Conservation (phyloP, 2,113 vertebrate genomes). For the Spilogale gracilis region DNA sequence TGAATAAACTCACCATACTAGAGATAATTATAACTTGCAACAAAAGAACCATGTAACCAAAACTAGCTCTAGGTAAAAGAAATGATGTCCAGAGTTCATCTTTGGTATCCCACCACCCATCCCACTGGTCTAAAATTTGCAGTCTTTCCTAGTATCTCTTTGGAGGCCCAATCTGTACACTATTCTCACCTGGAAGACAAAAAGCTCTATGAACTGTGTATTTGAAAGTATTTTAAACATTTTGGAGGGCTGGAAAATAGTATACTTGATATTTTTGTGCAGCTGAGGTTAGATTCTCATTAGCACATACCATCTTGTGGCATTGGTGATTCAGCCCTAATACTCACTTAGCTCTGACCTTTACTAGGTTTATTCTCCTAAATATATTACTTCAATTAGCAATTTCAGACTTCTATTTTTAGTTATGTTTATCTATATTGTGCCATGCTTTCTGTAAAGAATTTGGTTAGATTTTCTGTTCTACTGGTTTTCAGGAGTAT, state of each 20-base stretch:
- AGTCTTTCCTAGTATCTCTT: background rate
- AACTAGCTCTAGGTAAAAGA: background rate
- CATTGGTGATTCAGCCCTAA: background rate
- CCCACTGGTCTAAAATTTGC: background rate
- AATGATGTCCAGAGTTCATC: background rate
- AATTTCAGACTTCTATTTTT: background rate
- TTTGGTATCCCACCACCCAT: background rate
- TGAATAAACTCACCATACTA: background rate
- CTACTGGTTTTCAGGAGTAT: background rate
- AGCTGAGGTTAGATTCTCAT: background rate
- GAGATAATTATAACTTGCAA: conserved; percentile 27
- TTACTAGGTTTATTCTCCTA: background rate
- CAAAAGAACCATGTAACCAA: background rate
- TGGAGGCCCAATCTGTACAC: background rate
- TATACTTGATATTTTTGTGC: background rate
- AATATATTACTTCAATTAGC: background rate
- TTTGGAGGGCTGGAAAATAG: background rate
- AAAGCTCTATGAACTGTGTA: background rate
- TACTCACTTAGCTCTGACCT: background rate
- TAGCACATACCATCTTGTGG: background rate
- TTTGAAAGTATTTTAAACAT: background rate
- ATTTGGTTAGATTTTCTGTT: background rate
- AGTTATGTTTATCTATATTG: background rate
- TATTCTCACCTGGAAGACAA: background rate
- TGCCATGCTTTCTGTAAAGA: background rate